A percentile compares a stretch with the other conserved stretches of the same genome.
phyloP scores from a whole-genome alignment of 2,113 vertebrate genomes.

The Mirounga angustirostris region DNA sequence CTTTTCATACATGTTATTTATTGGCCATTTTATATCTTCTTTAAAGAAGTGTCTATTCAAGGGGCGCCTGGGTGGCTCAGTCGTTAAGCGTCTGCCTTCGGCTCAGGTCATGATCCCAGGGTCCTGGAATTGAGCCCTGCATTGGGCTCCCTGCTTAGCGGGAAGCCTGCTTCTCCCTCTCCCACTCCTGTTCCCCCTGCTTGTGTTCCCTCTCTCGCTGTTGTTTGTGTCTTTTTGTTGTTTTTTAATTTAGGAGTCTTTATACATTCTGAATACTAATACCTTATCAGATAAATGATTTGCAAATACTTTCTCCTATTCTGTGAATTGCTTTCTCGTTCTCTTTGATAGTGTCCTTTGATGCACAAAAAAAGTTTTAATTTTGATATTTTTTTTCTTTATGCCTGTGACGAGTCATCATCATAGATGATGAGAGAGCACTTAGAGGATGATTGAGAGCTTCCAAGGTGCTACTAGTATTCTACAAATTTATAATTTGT shows the following conservation, averaged over 20 bases:
- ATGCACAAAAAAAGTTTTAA: background rate
- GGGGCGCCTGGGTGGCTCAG: too few species aligned
- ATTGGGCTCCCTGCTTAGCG: too few species aligned
- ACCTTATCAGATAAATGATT: background rate
- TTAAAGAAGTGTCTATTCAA: background rate
- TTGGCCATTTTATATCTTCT: background rate
- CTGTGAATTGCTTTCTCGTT: background rate
- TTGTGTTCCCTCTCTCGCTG: too few species aligned
- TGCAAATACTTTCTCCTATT: background rate
- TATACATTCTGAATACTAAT: background rate
- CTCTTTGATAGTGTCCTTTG: background rate
- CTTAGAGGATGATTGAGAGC: background rate
- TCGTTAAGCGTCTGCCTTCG: too few species aligned
- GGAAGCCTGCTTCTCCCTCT: too few species aligned
- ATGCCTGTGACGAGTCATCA: background rate
- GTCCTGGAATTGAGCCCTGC: too few species aligned
- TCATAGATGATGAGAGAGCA: background rate
- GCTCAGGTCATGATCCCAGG: too few species aligned
- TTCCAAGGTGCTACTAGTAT: background rate
- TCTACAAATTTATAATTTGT: background rate
- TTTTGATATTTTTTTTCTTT: slow-evolving; percentile 1
- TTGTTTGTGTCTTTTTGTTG: background rate
- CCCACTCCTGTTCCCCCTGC: too few species aligned
- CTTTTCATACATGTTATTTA: background rate
- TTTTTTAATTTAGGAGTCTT: background rate